Evolutionary conservation across 2,113 vertebrate species (phyloP).

Genomic region (Oenanthe melanoleuca): DNA sequence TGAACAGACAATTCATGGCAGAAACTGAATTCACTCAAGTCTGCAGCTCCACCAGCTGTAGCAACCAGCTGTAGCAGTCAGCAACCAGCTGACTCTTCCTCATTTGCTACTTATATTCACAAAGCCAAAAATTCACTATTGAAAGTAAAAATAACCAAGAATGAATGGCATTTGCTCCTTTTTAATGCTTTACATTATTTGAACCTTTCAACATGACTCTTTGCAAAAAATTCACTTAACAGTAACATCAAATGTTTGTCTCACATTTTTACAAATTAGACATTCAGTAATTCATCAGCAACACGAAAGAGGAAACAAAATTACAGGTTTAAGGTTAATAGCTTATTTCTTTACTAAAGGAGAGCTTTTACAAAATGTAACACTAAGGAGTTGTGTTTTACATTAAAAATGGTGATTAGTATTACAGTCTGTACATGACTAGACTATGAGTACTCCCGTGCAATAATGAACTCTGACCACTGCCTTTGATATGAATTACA

Average conservation of each 20-base stretch:
- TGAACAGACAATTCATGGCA: not conserved
- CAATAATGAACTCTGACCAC: conserved; percentile 10
- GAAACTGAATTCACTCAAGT: not conserved
- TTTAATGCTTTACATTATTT: not conserved
- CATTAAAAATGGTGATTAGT: not conserved
- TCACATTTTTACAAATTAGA: not conserved
- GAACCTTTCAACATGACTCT: not conserved
- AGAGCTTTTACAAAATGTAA: not conserved
- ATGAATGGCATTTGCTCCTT: not conserved
- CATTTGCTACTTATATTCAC: not conserved
- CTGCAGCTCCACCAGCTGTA: not conserved
- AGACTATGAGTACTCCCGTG: not conserved
- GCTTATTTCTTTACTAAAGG: not conserved
- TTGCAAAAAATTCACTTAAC: not conserved
- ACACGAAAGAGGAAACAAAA: not conserved
- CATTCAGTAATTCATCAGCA: not conserved
- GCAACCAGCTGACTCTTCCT: not conserved
- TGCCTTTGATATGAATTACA: conserved; percentile 14
- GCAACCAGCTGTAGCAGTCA: not conserved
- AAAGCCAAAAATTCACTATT: not conserved
- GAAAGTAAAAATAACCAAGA: not conserved
- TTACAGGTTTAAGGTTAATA: conserved; percentile 30
- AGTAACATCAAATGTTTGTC: not conserved
- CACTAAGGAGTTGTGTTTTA: not conserved
- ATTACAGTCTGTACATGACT: not conserved